A percentile compares a stretch with the other conserved stretches of the same genome.
These are phyloP conservation scores for Sorex maritimensis DNA, from an alignment of 2,797 vertebrate genomes.

Conservation along the genomic window DNA sequence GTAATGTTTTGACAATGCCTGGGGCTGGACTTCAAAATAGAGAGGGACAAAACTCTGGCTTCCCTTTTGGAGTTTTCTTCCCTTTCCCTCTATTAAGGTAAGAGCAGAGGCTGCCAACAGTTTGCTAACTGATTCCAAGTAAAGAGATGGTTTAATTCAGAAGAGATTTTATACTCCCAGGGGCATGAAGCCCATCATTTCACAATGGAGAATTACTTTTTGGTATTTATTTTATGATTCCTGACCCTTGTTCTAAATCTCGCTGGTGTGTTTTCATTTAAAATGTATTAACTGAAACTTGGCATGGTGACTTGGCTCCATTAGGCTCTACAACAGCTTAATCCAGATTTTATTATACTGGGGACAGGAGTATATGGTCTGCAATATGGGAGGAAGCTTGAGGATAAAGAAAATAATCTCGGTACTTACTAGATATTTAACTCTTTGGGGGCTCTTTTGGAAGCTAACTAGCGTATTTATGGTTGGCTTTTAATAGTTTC, in stretches of 20 bases:
- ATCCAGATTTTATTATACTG: slow-evolving; percentile 86
- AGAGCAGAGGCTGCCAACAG: slow-evolving; percentile 22
- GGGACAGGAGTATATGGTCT: slow-evolving; percentile 69
- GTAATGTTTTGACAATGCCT: slow-evolving; percentile 24
- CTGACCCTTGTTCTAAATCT: slow-evolving; percentile 85
- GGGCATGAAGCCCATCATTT: slow-evolving; percentile 38
- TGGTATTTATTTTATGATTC: slow-evolving; percentile 85
- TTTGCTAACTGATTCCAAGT: slow-evolving; percentile 65
- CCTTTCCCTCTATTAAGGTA: slow-evolving; percentile 39
- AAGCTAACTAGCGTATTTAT: background rate
- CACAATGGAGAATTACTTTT: slow-evolving; percentile 83
- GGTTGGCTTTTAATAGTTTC: background rate
- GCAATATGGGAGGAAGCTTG: slow-evolving; percentile 58
- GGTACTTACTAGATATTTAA: slow-evolving; percentile 67
- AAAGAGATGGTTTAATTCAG: slow-evolving; percentile 72
- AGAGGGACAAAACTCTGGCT: slow-evolving; percentile 37
- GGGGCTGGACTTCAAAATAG: slow-evolving; percentile 23
- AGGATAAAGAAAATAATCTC: slow-evolving; percentile 55
- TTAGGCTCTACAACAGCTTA: slow-evolving; percentile 81
- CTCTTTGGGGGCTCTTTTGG: slow-evolving; percentile 52
- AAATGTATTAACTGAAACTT: slow-evolving; percentile 86
- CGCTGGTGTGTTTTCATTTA: slow-evolving; percentile 86
- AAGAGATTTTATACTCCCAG: slow-evolving; percentile 75
- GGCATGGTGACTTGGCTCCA: slow-evolving; percentile 78
- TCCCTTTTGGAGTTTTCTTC: background rate